Evolutionary conservation across 1,140 invertebrate species (phyloP), one percentile per base, ranked within the genome.

Genomic region (Drosophila parvula): DNA sequence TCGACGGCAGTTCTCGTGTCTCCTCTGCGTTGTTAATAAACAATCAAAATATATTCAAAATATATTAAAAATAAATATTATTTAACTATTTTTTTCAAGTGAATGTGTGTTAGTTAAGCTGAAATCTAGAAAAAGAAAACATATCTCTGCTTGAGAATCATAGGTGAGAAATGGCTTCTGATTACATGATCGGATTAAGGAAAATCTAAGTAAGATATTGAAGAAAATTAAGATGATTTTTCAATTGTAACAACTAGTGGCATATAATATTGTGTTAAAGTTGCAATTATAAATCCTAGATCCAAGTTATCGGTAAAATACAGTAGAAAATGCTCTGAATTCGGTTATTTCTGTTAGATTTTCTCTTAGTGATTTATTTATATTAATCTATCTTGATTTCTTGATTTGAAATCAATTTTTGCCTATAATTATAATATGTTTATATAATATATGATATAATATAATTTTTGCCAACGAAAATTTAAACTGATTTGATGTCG

Each of bases 1-100:
- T 90, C 85, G 83, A 59, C 74, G 67, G 48, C 78, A 79, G 90
- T 88, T 75, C 75, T 68, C 16, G 12, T 43, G 48, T 28, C 48
- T 32, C 11, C 67, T 34, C 28, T 9, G 8, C 11, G 34, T 45
- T 18, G 12, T 22, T 40, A 32, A 53, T 36, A 53, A 53, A 36
- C 32, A 30, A 47, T 4, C 8, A 8, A 47, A 47, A 27, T 27
- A 45, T 7, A 16, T 41, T 3, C 12, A 41, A 3, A 22, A 14
- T 14, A 27, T 4, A 45, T 12, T 4, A 40, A 40, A 41, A 4
- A 22, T 9, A 47, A 34, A 14, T 22, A 28, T 14, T 59, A 44
- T 59, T 62, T 12, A 10, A 4, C 4, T 6, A 38, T 51, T 73
- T 71, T 51, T 60, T 63, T 50, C 12, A 22, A 50, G 64, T 68